Evolutionary conservation across 2,797 vertebrate genomes (phyloP).

Genomic region (Triplophysa bombifrons): DNA sequence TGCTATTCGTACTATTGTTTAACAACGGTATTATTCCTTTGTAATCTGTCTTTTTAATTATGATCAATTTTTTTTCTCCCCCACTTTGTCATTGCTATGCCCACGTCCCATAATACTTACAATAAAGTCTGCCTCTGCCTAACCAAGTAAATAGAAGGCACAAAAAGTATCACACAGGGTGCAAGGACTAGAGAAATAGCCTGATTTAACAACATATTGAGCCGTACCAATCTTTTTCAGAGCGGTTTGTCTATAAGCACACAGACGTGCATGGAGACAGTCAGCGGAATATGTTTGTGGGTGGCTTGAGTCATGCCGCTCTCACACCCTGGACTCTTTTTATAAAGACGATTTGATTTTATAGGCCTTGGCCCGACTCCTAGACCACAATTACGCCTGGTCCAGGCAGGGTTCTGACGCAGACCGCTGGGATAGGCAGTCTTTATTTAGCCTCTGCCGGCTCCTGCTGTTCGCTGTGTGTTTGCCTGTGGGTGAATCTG

Average conservation of each 20-base stretch:
- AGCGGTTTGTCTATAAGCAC: too few species aligned
- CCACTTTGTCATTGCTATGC: neutral
- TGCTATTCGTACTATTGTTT: neutral
- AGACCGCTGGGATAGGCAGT: slow-evolving; percentile 38
- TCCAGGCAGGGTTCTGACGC: slow-evolving; percentile 35
- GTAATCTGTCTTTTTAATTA: too few species aligned
- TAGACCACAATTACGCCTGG: slow-evolving; percentile 53
- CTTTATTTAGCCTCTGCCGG: slow-evolving; percentile 58
- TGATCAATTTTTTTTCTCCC: too few species aligned
- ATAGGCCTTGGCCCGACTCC: slow-evolving; percentile 59
- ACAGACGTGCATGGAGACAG: neutral
- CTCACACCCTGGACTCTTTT: slow-evolving; percentile 52
- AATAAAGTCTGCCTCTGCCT: neutral
- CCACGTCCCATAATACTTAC: neutral
- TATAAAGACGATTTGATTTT: slow-evolving; percentile 59
- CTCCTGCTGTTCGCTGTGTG: slow-evolving; percentile 18
- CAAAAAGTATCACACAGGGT: neutral
- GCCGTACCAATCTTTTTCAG: neutral
- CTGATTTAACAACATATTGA: slow-evolving; percentile 21
- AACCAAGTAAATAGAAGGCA: neutral
- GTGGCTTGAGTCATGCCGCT: slow-evolving; percentile 27
- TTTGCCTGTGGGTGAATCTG: slow-evolving; percentile 37
- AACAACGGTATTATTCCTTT: neutral
- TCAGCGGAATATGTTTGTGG: slow-evolving; percentile 38
- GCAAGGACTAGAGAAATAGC: slow-evolving; percentile 30